Percentiles rank a stretch among this genome's conserved stretches.
These are phyloP conservation scores for Halictus quadricinctus DNA, from an alignment of 2,888 invertebrate genomes.

Conservation along the genomic window DNA sequence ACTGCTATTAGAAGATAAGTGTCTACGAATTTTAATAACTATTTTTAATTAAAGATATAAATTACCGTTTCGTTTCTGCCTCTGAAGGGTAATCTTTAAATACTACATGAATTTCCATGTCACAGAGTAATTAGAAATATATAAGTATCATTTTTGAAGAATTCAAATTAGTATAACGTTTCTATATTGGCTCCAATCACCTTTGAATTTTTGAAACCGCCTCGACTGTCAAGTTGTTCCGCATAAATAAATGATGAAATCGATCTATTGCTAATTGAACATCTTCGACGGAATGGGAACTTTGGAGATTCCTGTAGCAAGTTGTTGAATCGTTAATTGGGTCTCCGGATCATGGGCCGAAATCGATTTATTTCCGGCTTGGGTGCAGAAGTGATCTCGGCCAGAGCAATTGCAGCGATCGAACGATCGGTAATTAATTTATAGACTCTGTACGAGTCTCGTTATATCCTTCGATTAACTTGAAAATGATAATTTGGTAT, in stretches of 20 bases:
- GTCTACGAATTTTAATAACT: no score
- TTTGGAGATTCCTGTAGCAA: slow-evolving; percentile 44
- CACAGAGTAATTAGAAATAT: neutral
- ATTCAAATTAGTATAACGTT: neutral
- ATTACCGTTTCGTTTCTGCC: neutral
- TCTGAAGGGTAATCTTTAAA: neutral
- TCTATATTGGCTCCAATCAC: neutral
- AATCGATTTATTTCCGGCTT: slow-evolving; percentile 54
- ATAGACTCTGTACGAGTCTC: slow-evolving; percentile 30
- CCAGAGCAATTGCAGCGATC: slow-evolving; percentile 37
- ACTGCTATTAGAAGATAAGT: neutral
- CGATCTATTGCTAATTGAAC: slow-evolving; percentile 30
- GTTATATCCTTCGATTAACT: slow-evolving; percentile 22
- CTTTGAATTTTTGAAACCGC: neutral
- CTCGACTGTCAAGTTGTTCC: neutral
- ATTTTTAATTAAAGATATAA: neutral
- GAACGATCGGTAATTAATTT: slow-evolving; percentile 53
- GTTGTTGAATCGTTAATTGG: slow-evolving; percentile 54
- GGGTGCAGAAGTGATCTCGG: slow-evolving; percentile 29
- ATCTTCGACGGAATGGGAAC: slow-evolving; percentile 16
- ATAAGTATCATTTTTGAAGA: neutral
- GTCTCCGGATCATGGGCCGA: slow-evolving; percentile 36
- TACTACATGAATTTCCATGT: neutral
- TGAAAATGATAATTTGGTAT: slow-evolving; percentile 12
- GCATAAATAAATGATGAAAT: neutral